Evolutionary conservation across 1,140 invertebrate genomes (phyloP).

Genomic region (Apis mellifera): Amel_HAv3.1 CM009941.2:3287501-3288000

Average conservation of each 20-base stretch:
- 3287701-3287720: accelerated
- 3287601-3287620: constrained; percentile 3
- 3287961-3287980: constrained; percentile 62
- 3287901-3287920: constrained; percentile 20
- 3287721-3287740: neutral
- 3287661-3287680: constrained; percentile 56
- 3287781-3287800: constrained; percentile 56
- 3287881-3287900: constrained; percentile 64
- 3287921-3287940: constrained; percentile 51
- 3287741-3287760: constrained; percentile 54
- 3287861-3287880: constrained; percentile 59
- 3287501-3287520: neutral
- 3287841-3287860: constrained; percentile 64
- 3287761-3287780: constrained; percentile 61
- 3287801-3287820: constrained; percentile 57
- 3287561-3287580: constrained; percentile 48
- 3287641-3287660: constrained; percentile 44
- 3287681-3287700: constrained; percentile 25
- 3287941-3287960: constrained; percentile 67
- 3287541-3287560: constrained; percentile 52
- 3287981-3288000: constrained; percentile 67
- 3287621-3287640: constrained; percentile 62
- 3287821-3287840: constrained; percentile 45
- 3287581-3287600: constrained; percentile 21
- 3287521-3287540: constrained; percentile 53